Evolutionary conservation across 2,797 vertebrate species (phyloP).

Genomic region (Myiotriccus ornatus): DNA sequence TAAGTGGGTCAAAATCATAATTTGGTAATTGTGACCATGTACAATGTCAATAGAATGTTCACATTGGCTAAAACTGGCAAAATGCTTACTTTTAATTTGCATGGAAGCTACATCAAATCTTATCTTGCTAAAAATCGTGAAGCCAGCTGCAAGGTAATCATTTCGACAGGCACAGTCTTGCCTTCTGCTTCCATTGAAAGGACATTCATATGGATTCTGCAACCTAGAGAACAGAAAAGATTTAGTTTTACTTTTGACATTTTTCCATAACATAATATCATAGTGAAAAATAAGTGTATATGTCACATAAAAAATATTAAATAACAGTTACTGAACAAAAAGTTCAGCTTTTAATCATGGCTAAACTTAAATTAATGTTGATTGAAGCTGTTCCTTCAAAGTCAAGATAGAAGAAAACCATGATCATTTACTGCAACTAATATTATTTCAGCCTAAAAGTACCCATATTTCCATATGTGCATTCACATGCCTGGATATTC

Average conservation of each 20-base stretch:
- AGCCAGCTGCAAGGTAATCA: conserved; percentile 88
- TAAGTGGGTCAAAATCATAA: background rate
- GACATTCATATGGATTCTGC: conserved; percentile 92
- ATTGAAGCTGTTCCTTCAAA: background rate
- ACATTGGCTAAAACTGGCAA: background rate
- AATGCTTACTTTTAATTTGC: conserved; percentile 89
- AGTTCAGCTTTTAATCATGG: background rate
- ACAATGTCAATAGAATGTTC: background rate
- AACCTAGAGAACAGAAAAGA: conserved; percentile 75
- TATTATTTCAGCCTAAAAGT: background rate
- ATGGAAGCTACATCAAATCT: conserved; percentile 87
- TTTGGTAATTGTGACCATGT: background rate
- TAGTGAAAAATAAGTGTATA: background rate
- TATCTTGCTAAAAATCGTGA: conserved; percentile 91
- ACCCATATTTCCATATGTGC: background rate
- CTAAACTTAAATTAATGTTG: background rate
- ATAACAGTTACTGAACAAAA: background rate
- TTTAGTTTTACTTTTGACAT: background rate
- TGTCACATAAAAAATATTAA: background rate
- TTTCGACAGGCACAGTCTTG: conserved; percentile 88
- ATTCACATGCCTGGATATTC: background rate
- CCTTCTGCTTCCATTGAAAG: conserved; percentile 90
- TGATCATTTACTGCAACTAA: background rate
- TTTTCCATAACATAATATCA: background rate
- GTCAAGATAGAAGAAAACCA: background rate